A percentile compares a stretch with the other conserved stretches of the same genome.
Evolutionary conservation across 2,888 invertebrate genomes (phyloP).

Genomic region (Sinopyrophorus schimmeli): DNA sequence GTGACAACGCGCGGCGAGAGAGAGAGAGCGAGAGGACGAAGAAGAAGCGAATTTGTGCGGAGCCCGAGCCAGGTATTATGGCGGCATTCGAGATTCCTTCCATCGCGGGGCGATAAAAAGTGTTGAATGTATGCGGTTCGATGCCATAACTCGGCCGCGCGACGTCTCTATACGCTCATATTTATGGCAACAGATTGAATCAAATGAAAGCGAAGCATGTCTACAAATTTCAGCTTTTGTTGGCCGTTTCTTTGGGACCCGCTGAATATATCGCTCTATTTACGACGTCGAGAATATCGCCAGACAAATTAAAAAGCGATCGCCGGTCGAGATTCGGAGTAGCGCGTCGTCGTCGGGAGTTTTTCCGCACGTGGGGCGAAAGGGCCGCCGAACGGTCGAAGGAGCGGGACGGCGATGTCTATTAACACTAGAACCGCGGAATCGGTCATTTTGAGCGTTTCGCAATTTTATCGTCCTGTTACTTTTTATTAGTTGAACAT

Average conservation of each 20-base stretch:
- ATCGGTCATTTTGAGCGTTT: too few species aligned
- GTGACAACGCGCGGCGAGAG: too few species aligned
- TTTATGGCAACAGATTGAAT: constrained; percentile 44
- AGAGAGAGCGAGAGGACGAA: constrained; percentile 17
- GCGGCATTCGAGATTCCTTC: constrained; percentile 28
- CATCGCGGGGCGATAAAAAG: constrained; percentile 26
- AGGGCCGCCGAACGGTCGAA: constrained; percentile 24
- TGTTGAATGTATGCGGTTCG: constrained; percentile 28
- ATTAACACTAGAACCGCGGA: too few species aligned
- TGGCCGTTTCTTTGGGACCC: constrained; percentile 27
- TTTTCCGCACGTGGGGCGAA: constrained; percentile 23
- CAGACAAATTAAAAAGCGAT: constrained; percentile 32
- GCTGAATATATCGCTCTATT: constrained; percentile 32
- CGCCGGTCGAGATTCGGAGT: constrained; percentile 29
- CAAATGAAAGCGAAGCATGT: constrained; percentile 35
- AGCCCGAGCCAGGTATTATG: constrained; percentile 28
- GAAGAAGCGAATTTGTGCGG: constrained; percentile 26
- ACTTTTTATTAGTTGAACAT: too few species aligned
- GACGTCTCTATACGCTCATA: constrained; percentile 44
- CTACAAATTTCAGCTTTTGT: constrained; percentile 34
- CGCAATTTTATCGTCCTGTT: too few species aligned
- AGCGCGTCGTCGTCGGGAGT: constrained; percentile 29
- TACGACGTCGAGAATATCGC: constrained; percentile 25
- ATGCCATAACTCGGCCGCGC: constrained; percentile 33
- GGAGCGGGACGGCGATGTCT: constrained; percentile 27